Percentiles rank a stretch among this genome's conserved stretches.
Evolutionary conservation across 2,888 invertebrate species (phyloP).

Genomic region (Eristalinus aeneus): DNA sequence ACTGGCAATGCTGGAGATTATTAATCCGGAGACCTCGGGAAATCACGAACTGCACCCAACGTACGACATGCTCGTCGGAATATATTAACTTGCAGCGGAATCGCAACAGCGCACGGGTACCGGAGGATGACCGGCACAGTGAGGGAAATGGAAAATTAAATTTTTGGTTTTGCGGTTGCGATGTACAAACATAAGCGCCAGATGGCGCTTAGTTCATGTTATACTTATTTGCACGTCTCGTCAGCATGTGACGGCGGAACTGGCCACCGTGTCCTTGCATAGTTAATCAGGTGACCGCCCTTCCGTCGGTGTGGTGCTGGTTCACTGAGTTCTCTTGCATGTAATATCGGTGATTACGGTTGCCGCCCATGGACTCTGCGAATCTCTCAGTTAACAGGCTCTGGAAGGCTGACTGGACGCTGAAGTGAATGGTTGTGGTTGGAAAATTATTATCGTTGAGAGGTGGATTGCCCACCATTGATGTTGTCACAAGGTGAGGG

Average conservation of each 20-base stretch:
- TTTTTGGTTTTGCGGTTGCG: slow-evolving; percentile 40
- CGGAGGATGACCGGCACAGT: no score
- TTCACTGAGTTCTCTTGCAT: not conserved
- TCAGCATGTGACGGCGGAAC: not conserved
- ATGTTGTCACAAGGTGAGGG: no score
- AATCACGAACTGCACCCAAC: slow-evolving; percentile 13
- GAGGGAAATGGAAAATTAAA: slow-evolving; percentile 24
- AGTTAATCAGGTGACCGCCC: slow-evolving; percentile 31
- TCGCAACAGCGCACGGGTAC: not conserved
- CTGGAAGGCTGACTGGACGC: no score
- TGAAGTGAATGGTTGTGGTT: no score
- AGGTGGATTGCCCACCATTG: no score
- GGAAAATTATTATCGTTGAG: no score
- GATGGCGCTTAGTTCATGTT: not conserved
- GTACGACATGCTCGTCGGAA: not conserved
- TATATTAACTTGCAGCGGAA: slow-evolving; percentile 2
- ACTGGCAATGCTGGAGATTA: slow-evolving; percentile 9
- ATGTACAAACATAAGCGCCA: not conserved
- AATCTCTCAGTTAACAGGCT: not conserved
- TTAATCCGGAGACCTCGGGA: slow-evolving; percentile 21
- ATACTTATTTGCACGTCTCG: slow-evolving; percentile 26
- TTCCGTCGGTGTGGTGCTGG: not conserved
- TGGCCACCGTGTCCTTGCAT: slow-evolving; percentile 24
- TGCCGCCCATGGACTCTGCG: not conserved
- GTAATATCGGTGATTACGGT: slow-evolving; percentile 1